Evolutionary conservation across 2,113 vertebrate genomes (phyloP).

Genomic region (Isichthys henryi): DNA sequence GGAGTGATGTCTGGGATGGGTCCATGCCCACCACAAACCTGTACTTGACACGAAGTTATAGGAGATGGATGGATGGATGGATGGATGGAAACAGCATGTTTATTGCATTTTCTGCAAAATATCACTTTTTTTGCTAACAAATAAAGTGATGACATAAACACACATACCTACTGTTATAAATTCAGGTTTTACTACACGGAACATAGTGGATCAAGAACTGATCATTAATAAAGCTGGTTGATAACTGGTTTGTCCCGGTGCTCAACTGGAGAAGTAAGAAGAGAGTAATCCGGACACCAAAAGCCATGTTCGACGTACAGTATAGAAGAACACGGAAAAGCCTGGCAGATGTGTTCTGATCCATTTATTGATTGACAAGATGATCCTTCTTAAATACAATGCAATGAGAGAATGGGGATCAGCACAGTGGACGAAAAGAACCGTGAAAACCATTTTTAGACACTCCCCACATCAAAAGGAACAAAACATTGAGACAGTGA

Average conservation of each 20-base stretch:
- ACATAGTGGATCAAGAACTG: background rate
- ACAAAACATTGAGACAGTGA: slow-evolving; percentile 5
- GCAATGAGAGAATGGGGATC: slow-evolving; percentile 36
- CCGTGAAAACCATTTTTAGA: slow-evolving; percentile 30
- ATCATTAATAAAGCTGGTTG: background rate
- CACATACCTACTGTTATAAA: background rate
- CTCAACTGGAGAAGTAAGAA: background rate
- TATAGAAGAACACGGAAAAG: background rate
- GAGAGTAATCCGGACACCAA: background rate
- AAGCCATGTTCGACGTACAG: background rate
- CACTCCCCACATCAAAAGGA: background rate
- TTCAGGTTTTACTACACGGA: background rate
- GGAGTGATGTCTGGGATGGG: background rate
- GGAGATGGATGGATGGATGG: background rate
- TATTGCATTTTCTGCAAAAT: background rate
- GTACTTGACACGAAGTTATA: background rate
- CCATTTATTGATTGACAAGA: slow-evolving; percentile 45
- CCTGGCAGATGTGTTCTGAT: slow-evolving; percentile 32
- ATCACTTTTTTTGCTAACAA: background rate
- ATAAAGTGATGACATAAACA: background rate
- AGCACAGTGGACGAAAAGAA: slow-evolving; percentile 45
- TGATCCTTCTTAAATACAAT: slow-evolving; percentile 41
- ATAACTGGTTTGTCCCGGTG: background rate
- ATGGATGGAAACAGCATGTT: background rate
- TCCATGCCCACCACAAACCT: background rate